A percentile compares a stretch with the other conserved stretches of the same genome.
These are phyloP conservation scores for Mesocentrotus franciscanus DNA, from an alignment of 53 echinoderm and acorn worm genomes.

Conservation along the genomic window DNA sequence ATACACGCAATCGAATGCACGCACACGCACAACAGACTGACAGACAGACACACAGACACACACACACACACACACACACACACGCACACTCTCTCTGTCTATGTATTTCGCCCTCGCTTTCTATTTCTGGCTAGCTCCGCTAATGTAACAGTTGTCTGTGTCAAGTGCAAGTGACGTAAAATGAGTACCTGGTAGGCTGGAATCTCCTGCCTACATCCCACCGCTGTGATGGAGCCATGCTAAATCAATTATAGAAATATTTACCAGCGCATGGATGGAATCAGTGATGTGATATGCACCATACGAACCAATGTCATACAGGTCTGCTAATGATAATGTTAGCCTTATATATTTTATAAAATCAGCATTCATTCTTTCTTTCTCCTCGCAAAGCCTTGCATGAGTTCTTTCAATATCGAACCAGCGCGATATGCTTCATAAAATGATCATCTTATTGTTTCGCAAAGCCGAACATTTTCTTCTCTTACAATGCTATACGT, in stretches of 20 bases:
- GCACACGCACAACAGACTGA: too few relatives aligned
- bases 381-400: too few relatives aligned
- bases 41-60: too few relatives aligned
- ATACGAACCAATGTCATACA: not conserved
- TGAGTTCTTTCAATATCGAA: too few relatives aligned
- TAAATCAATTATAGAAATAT: not conserved
- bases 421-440: too few relatives aligned
- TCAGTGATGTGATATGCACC: not conserved
- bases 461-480: too few relatives aligned
- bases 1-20: too few relatives aligned
- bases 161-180: constrained; percentile 23
- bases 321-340: not conserved
- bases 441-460: too few relatives aligned
- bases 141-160: constrained; percentile 45
- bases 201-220: not conserved
- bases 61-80: not conserved
- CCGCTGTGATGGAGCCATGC: not conserved
- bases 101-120: not conserved
- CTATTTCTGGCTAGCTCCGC: not conserved
- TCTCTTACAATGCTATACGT: too few relatives aligned
- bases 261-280: not conserved
- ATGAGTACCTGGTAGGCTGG: not conserved
- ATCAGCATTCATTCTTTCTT: too few relatives aligned
- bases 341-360: too few relatives aligned
- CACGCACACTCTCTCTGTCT: not conserved